phyloP scores from a whole-genome alignment of 2,113 vertebrate species.

The Rhodinocichla rosea region DNA sequence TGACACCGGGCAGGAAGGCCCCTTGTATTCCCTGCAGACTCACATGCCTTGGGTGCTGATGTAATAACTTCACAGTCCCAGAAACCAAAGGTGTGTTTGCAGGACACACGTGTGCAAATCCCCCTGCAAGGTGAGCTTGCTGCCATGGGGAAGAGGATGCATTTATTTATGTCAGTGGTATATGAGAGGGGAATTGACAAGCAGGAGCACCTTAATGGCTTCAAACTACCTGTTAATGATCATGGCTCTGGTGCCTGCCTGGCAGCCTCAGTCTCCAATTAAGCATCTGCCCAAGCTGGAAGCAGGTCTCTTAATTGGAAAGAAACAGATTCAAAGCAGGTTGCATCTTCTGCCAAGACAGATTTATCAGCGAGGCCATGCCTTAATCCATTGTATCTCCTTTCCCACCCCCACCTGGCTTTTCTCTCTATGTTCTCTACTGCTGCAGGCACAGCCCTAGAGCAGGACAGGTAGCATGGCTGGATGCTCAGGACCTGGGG shows the following conservation, averaged over 20 bases:
- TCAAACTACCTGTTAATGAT: constrained; percentile 78
- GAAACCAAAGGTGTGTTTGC: not conserved
- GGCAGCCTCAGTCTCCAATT: constrained; percentile 73
- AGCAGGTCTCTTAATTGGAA: constrained; percentile 73
- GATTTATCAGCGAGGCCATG: constrained; percentile 54
- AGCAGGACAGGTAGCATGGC: constrained; percentile 17
- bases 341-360: constrained; percentile 71
- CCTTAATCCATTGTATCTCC: constrained; percentile 43
- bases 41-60: constrained; percentile 64
- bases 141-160: constrained; percentile 7
- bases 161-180: constrained; percentile 52
- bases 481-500: not conserved
- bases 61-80: constrained; percentile 36
- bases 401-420: not conserved
- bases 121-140: not conserved
- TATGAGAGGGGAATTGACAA: constrained; percentile 63
- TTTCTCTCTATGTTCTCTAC: not conserved
- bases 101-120: not conserved
- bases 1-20: constrained; percentile 59
- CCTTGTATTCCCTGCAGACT: constrained; percentile 50
- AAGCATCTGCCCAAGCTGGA: constrained; percentile 80
- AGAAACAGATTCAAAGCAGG: constrained; percentile 72
- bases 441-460: not conserved
- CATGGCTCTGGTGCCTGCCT: constrained; percentile 67
- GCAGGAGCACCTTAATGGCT: constrained; percentile 68